Evolutionary conservation across 2,113 vertebrate species (phyloP), one percentile per base, ranked within the genome.

Genomic region (Oceanodroma tethys): DNA sequence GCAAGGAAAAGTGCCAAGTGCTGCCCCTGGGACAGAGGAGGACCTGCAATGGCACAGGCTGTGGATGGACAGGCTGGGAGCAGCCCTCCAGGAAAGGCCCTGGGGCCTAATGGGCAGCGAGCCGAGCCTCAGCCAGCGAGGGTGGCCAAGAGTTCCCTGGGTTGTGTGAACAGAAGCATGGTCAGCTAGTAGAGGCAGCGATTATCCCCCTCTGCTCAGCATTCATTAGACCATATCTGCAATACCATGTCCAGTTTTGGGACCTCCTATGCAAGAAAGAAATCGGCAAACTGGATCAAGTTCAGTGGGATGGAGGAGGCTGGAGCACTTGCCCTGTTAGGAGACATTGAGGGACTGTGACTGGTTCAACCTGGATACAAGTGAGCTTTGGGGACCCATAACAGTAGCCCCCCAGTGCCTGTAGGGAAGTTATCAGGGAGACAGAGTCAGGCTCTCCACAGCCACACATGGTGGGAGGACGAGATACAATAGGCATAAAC

Each of bases 361-460:
- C 23, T 55, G 7, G 9, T 95, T 79, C 53, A 58, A n/a, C 21
- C 2, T 30, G 21, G 26, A 34, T 52, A 23, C 5, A 19, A 40
- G 5, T 10, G 16, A 52, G 9, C 6, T 71, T 36, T 81, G 19
- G 29, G 38, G 16, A 27, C 7, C 15, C n/a, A 6, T 42, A 42
- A 42, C 4, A 55, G 11, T 9, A 63, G 2, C 10, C 2, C 1
- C 1, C 5, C 9, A 17, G 6, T 38, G 26, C 18, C 26, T 81
- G 3, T 10, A 66, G 14, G 13, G 53, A 56, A 1, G 6, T 79
- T 81, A 47, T 40, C 18, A 38, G 36, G 30, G 9, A 66, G 30
- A 27, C 13, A 30, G 36, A 34, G 13, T 10, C 20, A 26, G 36
- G 8, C 5, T 63, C 8, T 79, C 34, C 56, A 43, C 7, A 70